These are phyloP conservation scores for Furcula furcula DNA, from an alignment of 2,888 invertebrate genomes.

Conservation along the genomic window DNA sequence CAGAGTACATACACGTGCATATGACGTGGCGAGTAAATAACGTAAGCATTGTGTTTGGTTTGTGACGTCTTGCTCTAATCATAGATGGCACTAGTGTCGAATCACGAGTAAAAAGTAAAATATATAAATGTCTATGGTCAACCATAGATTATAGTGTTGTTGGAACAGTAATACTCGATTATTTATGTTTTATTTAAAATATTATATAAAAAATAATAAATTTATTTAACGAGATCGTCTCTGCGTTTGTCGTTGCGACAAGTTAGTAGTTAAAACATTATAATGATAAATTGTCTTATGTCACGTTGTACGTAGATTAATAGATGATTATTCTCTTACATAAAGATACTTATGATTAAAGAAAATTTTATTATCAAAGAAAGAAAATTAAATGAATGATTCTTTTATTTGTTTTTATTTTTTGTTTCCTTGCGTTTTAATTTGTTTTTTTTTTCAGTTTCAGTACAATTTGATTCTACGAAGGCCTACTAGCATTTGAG, in stretches of 20 bases:
- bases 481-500: conserved; percentile 15
- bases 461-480: background rate
- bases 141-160: conserved; percentile 70
- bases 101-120: conserved; percentile 44
- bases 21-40: no score
- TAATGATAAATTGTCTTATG: conserved; percentile 58
- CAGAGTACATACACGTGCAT: no score
- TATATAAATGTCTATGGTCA: conserved; percentile 70
- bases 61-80: background rate
- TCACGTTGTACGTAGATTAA: conserved; percentile 71
- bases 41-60: no score
- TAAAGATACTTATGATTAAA: conserved; percentile 64
- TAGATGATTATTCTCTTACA: conserved; percentile 66
- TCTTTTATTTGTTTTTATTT: conserved; percentile 57
- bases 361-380: conserved; percentile 72
- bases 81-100: conserved; percentile 6
- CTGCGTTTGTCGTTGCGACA: conserved; percentile 69
- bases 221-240: conserved; percentile 55
- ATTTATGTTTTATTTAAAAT: conserved; percentile 78
- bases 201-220: conserved; percentile 45
- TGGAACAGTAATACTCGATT: conserved; percentile 80
- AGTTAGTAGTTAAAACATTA: conserved; percentile 40
- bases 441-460: conserved; percentile 30
- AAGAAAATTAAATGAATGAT: conserved; percentile 76
- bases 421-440: conserved; percentile 39